phyloP scores from a whole-genome alignment of 2,888 invertebrate genomes.

The Glyphotaelius pellucidus region DNA sequence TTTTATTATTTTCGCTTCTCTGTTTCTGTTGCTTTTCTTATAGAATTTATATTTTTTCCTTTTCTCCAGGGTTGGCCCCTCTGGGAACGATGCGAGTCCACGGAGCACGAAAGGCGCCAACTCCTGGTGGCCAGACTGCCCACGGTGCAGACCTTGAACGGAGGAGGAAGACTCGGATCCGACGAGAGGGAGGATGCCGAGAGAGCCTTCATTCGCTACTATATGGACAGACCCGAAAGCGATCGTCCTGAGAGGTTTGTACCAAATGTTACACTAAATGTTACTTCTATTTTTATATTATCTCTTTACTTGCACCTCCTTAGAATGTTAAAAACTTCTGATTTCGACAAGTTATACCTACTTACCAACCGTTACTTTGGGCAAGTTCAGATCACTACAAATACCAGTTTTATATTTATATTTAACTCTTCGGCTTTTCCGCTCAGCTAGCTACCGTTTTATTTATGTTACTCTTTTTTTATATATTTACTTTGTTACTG shows the following conservation, averaged over 20 bases:
- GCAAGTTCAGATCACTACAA: not conserved
- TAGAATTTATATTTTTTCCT: not conserved
- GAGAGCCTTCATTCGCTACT: slow-evolving; percentile 93
- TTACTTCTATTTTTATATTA: slow-evolving; percentile 15
- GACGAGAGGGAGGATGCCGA: slow-evolving; percentile 96
- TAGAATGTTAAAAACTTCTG: too few species aligned
- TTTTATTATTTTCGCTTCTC: not conserved
- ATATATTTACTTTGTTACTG: not conserved
- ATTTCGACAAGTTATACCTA: too few species aligned
- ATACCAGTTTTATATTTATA: too few species aligned
- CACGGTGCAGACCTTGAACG: slow-evolving; percentile 90
- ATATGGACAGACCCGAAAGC: slow-evolving; percentile 91
- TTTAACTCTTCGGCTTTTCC: not conserved
- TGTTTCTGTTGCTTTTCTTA: not conserved
- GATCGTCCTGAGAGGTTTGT: slow-evolving; percentile 87
- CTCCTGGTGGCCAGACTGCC: slow-evolving; percentile 92
- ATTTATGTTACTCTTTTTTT: not conserved
- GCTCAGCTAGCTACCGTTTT: not conserved
- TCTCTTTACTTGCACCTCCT: not conserved
- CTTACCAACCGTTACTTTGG: not conserved
- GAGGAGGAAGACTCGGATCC: slow-evolving; percentile 88
- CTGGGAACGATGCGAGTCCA: slow-evolving; percentile 88
- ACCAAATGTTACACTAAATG: not conserved
- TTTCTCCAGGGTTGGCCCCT: slow-evolving; percentile 81
- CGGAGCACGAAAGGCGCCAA: slow-evolving; percentile 92